These are phyloP conservation scores for Drosophila insularis DNA, from an alignment of 1,140 invertebrate species.

Conservation along the genomic window DNA sequence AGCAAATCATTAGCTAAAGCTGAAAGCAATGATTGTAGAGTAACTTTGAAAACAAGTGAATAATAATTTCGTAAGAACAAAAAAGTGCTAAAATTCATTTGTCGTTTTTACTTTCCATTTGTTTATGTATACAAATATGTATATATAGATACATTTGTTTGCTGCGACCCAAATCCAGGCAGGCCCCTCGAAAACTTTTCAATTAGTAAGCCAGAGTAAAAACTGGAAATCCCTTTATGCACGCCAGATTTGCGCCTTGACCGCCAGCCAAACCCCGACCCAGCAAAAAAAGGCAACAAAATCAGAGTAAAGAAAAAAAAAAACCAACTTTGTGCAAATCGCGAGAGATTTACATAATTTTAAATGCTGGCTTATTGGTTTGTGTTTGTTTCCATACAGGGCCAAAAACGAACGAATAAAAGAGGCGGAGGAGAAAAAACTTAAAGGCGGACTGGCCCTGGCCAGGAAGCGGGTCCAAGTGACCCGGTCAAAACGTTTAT, in stretches of 20 bases:
- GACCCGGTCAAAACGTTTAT: conserved; percentile 65
- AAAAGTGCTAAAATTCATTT: not conserved
- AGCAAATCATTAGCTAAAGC: not conserved
- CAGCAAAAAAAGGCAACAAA: conserved; percentile 8
- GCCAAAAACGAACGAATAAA: conserved; percentile 26
- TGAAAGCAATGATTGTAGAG: not conserved
- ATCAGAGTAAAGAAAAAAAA: conserved; percentile 30
- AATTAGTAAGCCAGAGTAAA: conserved; percentile 56
- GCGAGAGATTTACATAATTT: conserved; percentile 72
- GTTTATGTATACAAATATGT: not conserved
- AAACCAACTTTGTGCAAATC: conserved; percentile 71
- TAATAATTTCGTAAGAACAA: not conserved
- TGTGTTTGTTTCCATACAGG: conserved; percentile 60
- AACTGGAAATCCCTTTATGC: conserved; percentile 55
- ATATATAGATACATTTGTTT: not conserved
- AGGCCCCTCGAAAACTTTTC: conserved; percentile 55
- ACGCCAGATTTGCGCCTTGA: conserved; percentile 68
- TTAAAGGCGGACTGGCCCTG: not conserved
- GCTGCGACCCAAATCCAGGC: not conserved
- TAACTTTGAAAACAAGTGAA: not conserved
- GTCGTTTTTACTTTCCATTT: not conserved
- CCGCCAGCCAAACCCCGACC: conserved; percentile 24
- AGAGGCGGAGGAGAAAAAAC: conserved; percentile 21
- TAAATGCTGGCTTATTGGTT: conserved; percentile 73
- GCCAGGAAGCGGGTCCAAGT: conserved; percentile 41